Base-by-base conservation (phyloP, 2,888 invertebrate genomes). In the Coecobrya sp. region DNA sequence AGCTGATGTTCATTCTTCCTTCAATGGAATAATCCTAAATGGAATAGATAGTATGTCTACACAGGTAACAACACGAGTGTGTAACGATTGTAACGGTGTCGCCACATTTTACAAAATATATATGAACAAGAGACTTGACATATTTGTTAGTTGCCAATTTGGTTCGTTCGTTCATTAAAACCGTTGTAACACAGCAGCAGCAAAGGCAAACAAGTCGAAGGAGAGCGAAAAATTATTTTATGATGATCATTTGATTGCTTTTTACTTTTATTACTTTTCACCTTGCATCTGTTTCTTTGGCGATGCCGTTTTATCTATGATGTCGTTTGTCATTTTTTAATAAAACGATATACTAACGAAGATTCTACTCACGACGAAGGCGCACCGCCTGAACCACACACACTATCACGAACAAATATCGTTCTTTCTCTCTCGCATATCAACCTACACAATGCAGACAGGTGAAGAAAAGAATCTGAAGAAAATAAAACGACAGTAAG, bases 261-360 rank as follows among this genome's bases (percentile, higher is more conserved):
- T 79, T 79, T 52, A 79, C 49, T 79, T 79, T 52, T 52, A 79
- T 79, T 79, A 55, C 81, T 81, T 81, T 81, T 81, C 81, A 52
- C 81, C 81, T 55, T 81, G 81, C 13, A 45, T 42, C 1, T 45
- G 76, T 13, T n/a, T 73, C 42, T 73, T 36, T 45, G 0, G 65
- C 3, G 27, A 25, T n/a, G 27, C 65, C n/a, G n/a, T n/a, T n/a
- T n/a, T n/a, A n/a, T n/a, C n/a, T n/a, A n/a, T n/a, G 55, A 4
- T 13, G 27, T 19, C 16, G 27, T 68, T 68, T 68, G 27, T 68
- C 27, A 27, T 4, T 68, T 27, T 68, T 4, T 68, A 59, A 36
- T 4, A 36, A 36, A 36, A 36, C n/a, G 16, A n/a, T 16, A 0
- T 55, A 4, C 52, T 2, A 11, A 52, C 52, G 13, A n/a, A n/a